Conservation (phyloP, 2,797 vertebrate species). For the Neoniphon sammara region DNA sequence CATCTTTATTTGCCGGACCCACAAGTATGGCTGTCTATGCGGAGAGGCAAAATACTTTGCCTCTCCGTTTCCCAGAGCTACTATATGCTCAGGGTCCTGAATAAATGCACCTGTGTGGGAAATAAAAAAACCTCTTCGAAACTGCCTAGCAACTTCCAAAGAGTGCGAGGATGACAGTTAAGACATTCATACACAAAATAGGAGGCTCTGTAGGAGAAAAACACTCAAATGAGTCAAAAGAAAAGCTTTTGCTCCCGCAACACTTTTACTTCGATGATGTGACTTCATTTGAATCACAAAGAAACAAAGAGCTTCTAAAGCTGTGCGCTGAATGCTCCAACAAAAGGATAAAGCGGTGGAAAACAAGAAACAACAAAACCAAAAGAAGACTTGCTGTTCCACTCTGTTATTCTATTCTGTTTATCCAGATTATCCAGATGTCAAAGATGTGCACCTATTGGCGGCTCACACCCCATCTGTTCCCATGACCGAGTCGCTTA, state of each 20-base stretch:
- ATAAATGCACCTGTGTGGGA: slow-evolving; percentile 39
- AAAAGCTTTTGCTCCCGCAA: slow-evolving; percentile 43
- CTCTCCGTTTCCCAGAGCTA: slow-evolving; percentile 39
- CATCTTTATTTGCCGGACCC: slow-evolving; percentile 25
- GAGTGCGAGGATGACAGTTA: slow-evolving; percentile 30
- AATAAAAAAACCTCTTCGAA: slow-evolving; percentile 25
- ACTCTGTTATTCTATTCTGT: background rate
- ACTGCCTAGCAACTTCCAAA: slow-evolving; percentile 20
- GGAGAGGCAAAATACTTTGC: background rate
- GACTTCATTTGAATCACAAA: slow-evolving; percentile 76
- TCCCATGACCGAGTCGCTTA: slow-evolving; percentile 49
- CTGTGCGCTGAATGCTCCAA: slow-evolving; percentile 20
- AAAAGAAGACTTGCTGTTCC: slow-evolving; percentile 33
- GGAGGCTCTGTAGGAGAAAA: slow-evolving; percentile 28
- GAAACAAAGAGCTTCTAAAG: slow-evolving; percentile 62
- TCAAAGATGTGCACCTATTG: slow-evolving; percentile 32
- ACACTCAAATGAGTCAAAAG: slow-evolving; percentile 16
- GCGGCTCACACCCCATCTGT: slow-evolving; percentile 48
- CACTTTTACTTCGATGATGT: slow-evolving; percentile 47
- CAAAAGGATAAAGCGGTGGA: slow-evolving; percentile 19
- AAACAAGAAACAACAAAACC: slow-evolving; percentile 39
- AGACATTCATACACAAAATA: slow-evolving; percentile 56
- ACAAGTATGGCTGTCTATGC: background rate
- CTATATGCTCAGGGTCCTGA: slow-evolving; percentile 14
- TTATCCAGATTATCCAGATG: slow-evolving; percentile 47